phyloP scores from a whole-genome alignment of 2,797 vertebrate species.

The Nannoperca australis region DNA sequence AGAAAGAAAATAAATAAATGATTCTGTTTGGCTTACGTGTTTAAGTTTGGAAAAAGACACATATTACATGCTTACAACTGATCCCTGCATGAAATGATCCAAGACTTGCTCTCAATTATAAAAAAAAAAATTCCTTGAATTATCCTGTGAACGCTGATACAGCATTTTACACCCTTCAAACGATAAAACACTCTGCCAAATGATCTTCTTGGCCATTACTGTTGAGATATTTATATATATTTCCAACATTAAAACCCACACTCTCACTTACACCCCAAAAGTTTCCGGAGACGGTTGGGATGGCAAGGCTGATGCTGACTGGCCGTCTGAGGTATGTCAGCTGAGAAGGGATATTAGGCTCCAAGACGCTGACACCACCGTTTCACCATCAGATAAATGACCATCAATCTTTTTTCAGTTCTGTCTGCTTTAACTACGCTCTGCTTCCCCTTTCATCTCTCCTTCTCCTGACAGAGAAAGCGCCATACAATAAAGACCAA shows the following conservation, averaged over 20 bases:
- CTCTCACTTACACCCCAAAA: conserved; percentile 4
- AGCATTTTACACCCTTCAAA: conserved; percentile 46
- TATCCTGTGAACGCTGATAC: conserved; percentile 41
- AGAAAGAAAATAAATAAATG: not conserved
- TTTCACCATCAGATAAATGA: conserved; percentile 47
- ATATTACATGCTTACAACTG: conserved; percentile 6
- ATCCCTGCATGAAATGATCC: conserved; percentile 19
- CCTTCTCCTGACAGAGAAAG: not conserved
- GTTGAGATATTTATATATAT: conserved; percentile 52
- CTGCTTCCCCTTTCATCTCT: not conserved
- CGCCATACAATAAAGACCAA: not conserved
- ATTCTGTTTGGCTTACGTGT: not conserved
- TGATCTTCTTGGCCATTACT: conserved; percentile 30
- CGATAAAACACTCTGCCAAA: conserved; percentile 44
- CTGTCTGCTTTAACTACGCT: not conserved
- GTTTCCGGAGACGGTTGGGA: conserved; percentile 12
- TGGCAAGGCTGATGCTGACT: conserved; percentile 35
- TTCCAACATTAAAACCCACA: conserved; percentile 36
- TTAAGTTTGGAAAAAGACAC: not conserved
- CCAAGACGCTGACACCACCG: conserved; percentile 39
- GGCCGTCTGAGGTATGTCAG: conserved; percentile 40
- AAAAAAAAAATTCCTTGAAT: conserved; percentile 40
- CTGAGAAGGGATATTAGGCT: conserved; percentile 39
- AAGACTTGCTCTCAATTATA: conserved; percentile 44
- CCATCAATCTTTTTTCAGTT: not conserved